Evolutionary conservation across 2,113 vertebrate genomes (phyloP), one percentile per base, ranked within the genome.

Genomic region (Aleadryas rufinucha): DNA sequence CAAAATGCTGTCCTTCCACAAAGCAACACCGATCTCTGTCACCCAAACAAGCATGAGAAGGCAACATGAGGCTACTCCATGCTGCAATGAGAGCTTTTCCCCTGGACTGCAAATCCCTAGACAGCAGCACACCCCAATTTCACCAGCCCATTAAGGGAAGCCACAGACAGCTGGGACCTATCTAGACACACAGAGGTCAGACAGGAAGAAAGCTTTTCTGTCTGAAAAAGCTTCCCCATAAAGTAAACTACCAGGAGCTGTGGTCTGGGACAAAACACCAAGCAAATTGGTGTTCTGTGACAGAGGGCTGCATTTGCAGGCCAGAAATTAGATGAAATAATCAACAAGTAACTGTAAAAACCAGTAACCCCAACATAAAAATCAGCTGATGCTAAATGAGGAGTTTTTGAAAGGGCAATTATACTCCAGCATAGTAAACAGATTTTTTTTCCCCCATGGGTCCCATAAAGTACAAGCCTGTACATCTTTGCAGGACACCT

Each of bases 171-270:
- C 96, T 96, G 91, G 80, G 77, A 93, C 27, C 3, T 1, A 86
- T 96, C 87, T 59, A 39, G 31, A 56, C n/a, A 74, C 64, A 42
- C 30, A 68, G 49, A 63, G 11, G 52, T 85, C 91, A 95, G 79
- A 88, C 53, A 92, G 50, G 82, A 97, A 95, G 72, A 84, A 83
- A 75, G 30, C 42, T 90, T 63, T 70, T 49, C 66, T 85, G 70
- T 93, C 87, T 86, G 56, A 64, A 93, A 85, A 91, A 79, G 52
- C 61, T 85, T 94, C 83, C 81, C 63, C n/a, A 23, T 87, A 76
- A 88, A 90, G 74, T 95, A 96, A 95, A 96, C 92, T 80, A 90
- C 35, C 26, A 88, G 45, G 59, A 95, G 59, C 65, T 86, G 65
- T 24, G 57, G 79, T 79, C 75, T 82, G 86, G 1, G 2, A 90